Base-by-base conservation (phyloP, 2,797 vertebrate species). In the Cyprinodon diabolis region DNA sequence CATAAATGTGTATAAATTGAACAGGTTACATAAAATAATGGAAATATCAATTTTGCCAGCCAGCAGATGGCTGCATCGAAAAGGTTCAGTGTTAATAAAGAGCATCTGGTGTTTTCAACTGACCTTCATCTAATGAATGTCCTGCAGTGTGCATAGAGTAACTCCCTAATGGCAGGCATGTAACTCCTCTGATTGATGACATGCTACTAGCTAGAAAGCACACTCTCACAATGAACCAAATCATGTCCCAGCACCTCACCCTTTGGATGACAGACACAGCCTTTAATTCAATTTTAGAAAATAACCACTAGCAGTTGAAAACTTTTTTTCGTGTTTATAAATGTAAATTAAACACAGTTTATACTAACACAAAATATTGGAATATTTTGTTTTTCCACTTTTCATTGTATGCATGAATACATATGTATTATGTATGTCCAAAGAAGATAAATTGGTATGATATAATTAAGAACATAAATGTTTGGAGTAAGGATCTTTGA, bases 81-180 rank as follows among this genome's bases (percentile, higher is more conserved):
- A 43, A 79, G 78, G 75, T 84, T 78, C 57, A 69, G 85, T n/a
- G 76, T 79, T 79, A 77, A 83, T 76, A 86, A 82, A 83, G 77
- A 89, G 81, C 83, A 69, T 76, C 84, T 86, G 81, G 75, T 71
- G 74, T 77, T 87, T 76, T 19, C 55, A 48, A 77, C 71, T 79
- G 84, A 85, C 82, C 84, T 87, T 89, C 84, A 71, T 62, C 55
- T 80, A 80, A 77, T 75, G 60, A 81, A 72, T n/a, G 60, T 87
- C 86, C 85, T 68, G 83, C 55, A 66, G 76, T 15, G 74, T 77
- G 55, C 40, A 14, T 55, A 66, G 77, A 74, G 71, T 65, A 76
- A 51, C 43, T 84, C 88, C 77, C 85, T 52, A 3, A 52, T 79
- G 79, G 75, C 81, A 74, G 71, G 71, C 68, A 67, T 77, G 76